Evolutionary conservation across 92 coral and sea anemone genomes (phyloP), one percentile per base, ranked within the genome.

Genomic region (Epizoanthus stellaris): DNA sequence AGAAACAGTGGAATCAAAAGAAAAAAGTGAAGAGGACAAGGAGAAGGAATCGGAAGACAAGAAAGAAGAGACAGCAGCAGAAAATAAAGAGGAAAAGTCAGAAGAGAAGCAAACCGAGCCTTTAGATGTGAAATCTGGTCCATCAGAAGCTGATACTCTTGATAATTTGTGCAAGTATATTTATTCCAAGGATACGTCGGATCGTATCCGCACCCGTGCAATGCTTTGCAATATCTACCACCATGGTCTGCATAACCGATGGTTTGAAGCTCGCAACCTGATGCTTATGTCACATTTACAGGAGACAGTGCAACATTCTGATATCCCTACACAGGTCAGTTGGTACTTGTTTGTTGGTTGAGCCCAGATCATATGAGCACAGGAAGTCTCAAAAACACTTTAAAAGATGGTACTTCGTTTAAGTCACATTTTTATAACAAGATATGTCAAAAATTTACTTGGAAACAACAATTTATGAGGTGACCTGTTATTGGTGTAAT

Each of bases 281-380:
- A 87, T 96, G 91, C 94, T 96, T 9, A 96, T 96, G 99, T 96
- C 99, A 1, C 99, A 96, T 85, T 79, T 96, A 40, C 99, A 96
- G 74, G 99, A 96, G 67, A 88, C 95, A 56, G 93, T 96, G 62
- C 97, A 93, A 57, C 96, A 92, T 85, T 96, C 99, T 58, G 99
- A 96, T 82, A 94, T 96, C 25, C 98, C 97, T 47, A 96, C 99
- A 12, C 99, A 96, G 99, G 99, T 96, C 76, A 61, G 77, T 67
- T 10, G 16, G 34, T 15, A n/a, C 63, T 52, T 57, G 17, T 62
- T 69, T 67, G 40, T 34, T 54, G 14, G n/a, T 47, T 4, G 4
- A 70, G 80, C 74, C 52, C 23, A 30, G 76, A n/a, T n/a, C n/a
- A n/a, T n/a, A n/a, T n/a, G n/a, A n/a, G n/a, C n/a, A n/a, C 47